These are phyloP conservation scores for Clarias laeviceps DNA, from an alignment of 2,797 vertebrate genomes.

Conservation along the genomic window DNA sequence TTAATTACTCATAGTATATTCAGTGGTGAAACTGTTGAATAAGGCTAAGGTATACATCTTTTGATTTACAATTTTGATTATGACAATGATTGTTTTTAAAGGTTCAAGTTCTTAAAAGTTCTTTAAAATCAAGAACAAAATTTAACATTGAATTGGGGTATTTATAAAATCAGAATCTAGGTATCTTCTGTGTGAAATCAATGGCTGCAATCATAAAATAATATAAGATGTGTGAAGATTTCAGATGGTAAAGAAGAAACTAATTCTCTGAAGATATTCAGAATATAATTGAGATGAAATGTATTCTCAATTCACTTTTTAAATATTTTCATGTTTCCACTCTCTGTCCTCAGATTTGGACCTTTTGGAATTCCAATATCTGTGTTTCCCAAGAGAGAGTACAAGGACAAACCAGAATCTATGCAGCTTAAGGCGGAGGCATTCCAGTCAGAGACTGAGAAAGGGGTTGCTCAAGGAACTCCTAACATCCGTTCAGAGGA, in stretches of 20 bases:
- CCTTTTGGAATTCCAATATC: constrained; percentile 90
- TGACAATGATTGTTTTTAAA: no score
- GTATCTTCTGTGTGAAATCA: no score
- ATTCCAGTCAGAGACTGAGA: constrained; percentile 79
- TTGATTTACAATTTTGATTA: no score
- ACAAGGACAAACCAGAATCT: constrained; percentile 83
- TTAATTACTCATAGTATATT: no score
- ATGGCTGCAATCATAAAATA: not conserved
- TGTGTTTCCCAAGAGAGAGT: constrained; percentile 86
- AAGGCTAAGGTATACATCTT: no score
- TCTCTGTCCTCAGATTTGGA: constrained; percentile 78
- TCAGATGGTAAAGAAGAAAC: not conserved
- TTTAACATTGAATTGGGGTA: no score
- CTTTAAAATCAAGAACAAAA: no score
- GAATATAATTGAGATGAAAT: not conserved
- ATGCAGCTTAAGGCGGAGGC: constrained; percentile 82
- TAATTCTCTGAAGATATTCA: not conserved
- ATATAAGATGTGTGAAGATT: not conserved
- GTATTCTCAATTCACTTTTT: not conserved
- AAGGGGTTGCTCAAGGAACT: constrained; percentile 60
- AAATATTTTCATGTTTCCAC: constrained; percentile 27
- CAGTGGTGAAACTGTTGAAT: no score
- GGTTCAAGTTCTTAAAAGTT: no score
- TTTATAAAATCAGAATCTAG: no score
- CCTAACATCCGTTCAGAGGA: constrained; percentile 43